Evolutionary conservation across 2,888 invertebrate genomes (phyloP), one percentile per base, ranked within the genome.

Genomic region (Chrysomela aeneicollis): DNA sequence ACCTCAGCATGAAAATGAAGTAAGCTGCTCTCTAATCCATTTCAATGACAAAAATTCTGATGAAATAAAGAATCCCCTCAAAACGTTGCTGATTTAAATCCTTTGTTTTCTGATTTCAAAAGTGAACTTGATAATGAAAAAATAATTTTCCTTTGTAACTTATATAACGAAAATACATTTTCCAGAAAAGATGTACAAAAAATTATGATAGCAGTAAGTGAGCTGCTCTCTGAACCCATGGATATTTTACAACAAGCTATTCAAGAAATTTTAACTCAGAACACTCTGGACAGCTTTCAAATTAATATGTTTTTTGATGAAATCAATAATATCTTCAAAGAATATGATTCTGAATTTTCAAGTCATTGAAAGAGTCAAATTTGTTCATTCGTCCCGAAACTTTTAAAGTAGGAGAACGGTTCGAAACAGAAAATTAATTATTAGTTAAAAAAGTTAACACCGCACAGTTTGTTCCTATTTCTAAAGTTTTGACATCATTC

Each of bases 111-210:
- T 30, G 15, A 53, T 53, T 53, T 53, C 30, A 53, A 53, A 15
- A 26, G 18, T 5, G n/a, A 26, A 26, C 32, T 53, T 4, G 21
- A 55, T 37, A 35, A 22, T 35, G 35, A 55, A 37, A 37, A 55
- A n/a, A 37, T 18, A 15, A 22, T 32, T 17, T 55, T 32, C 35
- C 10, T 55, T 18, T 17, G 19, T 19, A 19, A 35, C 10, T 19
- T 37, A 19, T 55, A 55, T 55, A 55, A 22, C 21, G 55, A 35
- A 19, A 55, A 55, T 54, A 67, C 53, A 26, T 66, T 59, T 17
- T 63, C 46, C 57, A 62, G 61, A 60, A 68, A 66, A 50, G 53
- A 66, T 55, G 63, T 66, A 12, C 60, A 66, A 30, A 66, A 64
- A 47, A 42, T 66, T 49, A 60, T 66, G 17, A 26, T 35, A 42